Conservation (phyloP, 1,140 invertebrate genomes). For the Pachypeltis micranthus region DNA sequence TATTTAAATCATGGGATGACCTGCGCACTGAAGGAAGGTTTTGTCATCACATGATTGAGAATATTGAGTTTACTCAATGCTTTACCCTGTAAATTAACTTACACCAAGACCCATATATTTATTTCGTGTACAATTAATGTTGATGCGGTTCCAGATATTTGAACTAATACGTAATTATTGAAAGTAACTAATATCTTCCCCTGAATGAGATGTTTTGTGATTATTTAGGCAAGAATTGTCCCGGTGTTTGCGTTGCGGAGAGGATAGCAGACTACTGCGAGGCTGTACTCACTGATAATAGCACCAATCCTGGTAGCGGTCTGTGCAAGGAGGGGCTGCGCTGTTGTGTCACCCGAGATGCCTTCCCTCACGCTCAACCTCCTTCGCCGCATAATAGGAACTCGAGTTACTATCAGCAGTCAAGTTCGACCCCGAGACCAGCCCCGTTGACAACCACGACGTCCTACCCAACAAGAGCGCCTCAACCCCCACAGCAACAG, state of each 20-base stretch:
- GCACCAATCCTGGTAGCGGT: constrained; percentile 28
- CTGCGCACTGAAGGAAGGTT: too few relatives aligned
- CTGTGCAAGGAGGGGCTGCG: constrained; percentile 57
- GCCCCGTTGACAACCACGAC: constrained; percentile 20
- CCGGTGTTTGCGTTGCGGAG: constrained; percentile 69
- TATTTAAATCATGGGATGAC: too few relatives aligned
- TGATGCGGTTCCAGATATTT: neutral
- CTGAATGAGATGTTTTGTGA: constrained; percentile 5
- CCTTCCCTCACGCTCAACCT: constrained; percentile 50
- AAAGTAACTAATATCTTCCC: neutral
- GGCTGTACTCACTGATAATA: constrained; percentile 54
- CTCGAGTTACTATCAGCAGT: constrained; percentile 9
- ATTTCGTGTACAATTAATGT: too few relatives aligned
- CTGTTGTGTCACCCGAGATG: constrained; percentile 64
- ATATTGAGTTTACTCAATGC: too few relatives aligned
- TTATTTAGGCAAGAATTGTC: constrained; percentile 50
- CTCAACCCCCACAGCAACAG: neutral
- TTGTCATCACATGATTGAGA: too few relatives aligned
- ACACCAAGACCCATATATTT: neutral
- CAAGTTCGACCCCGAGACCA: constrained; percentile 29
- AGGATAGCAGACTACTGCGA: constrained; percentile 73
- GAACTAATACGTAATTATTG: neutral
- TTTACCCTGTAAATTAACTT: neutral
- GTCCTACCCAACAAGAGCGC: neutral
- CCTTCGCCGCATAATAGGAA: constrained; percentile 25